Conservation (phyloP, 92 coral and sea anemone species). For the Porites rus region DNA sequence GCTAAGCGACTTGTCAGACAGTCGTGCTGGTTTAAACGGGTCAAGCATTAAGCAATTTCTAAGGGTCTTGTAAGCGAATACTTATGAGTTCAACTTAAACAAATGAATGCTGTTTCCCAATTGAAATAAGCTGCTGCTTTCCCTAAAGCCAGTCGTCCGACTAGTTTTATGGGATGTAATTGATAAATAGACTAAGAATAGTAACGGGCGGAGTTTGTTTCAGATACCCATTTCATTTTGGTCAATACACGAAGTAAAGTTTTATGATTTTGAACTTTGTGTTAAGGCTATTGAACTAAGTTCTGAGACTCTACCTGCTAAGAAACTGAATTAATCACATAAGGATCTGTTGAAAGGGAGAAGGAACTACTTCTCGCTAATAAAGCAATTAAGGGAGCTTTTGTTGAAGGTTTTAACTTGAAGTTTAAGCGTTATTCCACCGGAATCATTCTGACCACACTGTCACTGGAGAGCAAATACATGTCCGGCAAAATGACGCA, state of each 20-base stretch:
- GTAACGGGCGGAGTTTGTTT: neutral
- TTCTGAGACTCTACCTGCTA: neutral
- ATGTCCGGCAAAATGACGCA: neutral
- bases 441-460: neutral
- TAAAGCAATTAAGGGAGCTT: neutral
- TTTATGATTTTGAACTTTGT: too few species aligned
- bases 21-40: neutral
- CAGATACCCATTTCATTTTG: neutral
- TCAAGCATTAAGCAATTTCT: too few species aligned
- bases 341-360: neutral
- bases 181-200: neutral
- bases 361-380: neutral
- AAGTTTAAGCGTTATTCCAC: slow-evolving; percentile 27
- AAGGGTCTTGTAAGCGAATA: neutral
- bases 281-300: too few species aligned
- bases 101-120: neutral
- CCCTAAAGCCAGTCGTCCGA: neutral
- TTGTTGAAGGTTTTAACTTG: neutral
- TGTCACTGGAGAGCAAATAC: slow-evolving; percentile 23
- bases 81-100: neutral
- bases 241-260: too few species aligned
- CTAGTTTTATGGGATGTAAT: slow-evolving; percentile 21
- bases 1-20: too few species aligned
- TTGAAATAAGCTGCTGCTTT: slow-evolving; percentile 5
- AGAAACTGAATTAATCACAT: neutral